Evolutionary conservation across 2,113 vertebrate species (phyloP).

Genomic region (Budorcas taxicolor): DNA sequence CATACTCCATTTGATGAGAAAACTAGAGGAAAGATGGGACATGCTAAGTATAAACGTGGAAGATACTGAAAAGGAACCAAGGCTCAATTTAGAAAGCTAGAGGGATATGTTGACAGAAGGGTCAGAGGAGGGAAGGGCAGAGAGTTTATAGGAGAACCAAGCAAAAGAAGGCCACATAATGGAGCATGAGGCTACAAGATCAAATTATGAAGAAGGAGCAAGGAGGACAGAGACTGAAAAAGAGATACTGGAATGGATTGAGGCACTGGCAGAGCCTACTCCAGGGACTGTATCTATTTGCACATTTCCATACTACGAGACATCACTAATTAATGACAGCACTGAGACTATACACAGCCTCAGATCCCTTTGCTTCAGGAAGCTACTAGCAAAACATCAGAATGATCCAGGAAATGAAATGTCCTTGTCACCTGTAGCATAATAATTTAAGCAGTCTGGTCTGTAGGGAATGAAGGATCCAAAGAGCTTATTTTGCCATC

Average conservation of each 20-base stretch:
- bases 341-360: background rate
- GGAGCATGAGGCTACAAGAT: background rate
- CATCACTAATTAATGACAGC: background rate
- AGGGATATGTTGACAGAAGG: background rate
- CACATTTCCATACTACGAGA: background rate
- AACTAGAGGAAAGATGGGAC: background rate
- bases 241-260: background rate
- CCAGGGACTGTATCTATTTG: background rate
- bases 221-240: background rate
- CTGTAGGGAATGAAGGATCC: background rate
- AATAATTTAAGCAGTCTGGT: background rate
- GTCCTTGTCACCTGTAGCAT: background rate
- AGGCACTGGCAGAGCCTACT: background rate
- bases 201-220: background rate
- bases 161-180: background rate
- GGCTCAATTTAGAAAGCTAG: background rate
- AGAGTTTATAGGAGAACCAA: background rate
- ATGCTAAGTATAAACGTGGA: background rate
- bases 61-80: background rate
- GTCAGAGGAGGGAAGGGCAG: background rate
- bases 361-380: background rate
- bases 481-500: background rate
- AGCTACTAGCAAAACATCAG: background rate
- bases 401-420: background rate
- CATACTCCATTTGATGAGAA: background rate